phyloP scores from a whole-genome alignment of 2,888 invertebrate genomes.

The Macaria liturata region DNA sequence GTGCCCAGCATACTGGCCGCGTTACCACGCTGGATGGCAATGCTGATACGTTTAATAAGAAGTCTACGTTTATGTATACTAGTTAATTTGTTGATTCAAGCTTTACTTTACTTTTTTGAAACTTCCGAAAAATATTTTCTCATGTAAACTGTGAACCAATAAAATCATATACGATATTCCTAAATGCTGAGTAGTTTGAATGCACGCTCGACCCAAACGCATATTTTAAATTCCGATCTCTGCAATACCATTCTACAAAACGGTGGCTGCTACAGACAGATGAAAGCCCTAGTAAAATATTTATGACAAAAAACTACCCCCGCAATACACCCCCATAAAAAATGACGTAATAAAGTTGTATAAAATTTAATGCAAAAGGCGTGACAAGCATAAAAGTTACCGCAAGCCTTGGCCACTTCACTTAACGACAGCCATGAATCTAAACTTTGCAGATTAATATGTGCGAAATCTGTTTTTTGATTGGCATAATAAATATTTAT shows the following conservation, averaged over 20 bases:
- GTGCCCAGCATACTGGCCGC: no score
- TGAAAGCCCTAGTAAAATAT: conserved; percentile 21
- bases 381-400: conserved; percentile 27
- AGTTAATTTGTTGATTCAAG: no score
- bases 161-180: no score
- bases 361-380: conserved; percentile 26
- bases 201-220: conserved; percentile 13
- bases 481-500: conserved; percentile 46
- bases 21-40: no score
- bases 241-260: conserved; percentile 17
- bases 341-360: conserved; percentile 14
- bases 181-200: conserved; percentile 2
- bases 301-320: conserved; percentile 18
- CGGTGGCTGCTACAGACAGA: conserved; percentile 22
- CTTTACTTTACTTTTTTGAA: no score
- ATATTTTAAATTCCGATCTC: conserved; percentile 14
- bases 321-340: conserved; percentile 18
- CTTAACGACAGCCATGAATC: conserved; percentile 42
- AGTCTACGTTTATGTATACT: no score
- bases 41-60: no score
- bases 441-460: conserved; percentile 30
- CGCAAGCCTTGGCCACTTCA: conserved; percentile 47
- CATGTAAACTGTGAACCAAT: no score
- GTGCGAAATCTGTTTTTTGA: conserved; percentile 30
- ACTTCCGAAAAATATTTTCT: no score